These are phyloP conservation scores for Drosophila sulfurigaster DNA, from an alignment of 1,140 invertebrate species.

Conservation along the genomic window DNA sequence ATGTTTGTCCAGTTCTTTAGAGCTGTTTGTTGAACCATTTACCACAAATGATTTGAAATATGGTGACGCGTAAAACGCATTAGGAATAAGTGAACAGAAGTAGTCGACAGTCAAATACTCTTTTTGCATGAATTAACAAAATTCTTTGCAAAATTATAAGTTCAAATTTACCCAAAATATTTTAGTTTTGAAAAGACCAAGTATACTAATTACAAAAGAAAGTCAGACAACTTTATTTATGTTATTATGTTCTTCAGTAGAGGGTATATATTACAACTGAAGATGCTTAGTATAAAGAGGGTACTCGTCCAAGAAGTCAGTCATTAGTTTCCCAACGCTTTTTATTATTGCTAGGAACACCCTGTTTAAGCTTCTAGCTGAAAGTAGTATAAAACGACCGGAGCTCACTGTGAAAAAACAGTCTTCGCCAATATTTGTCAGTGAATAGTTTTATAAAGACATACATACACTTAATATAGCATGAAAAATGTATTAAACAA, in stretches of 20 bases:
- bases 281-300: not conserved
- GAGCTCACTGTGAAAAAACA: slow-evolving; percentile 28
- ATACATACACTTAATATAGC: too few species aligned
- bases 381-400: slow-evolving; percentile 57
- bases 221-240: too few species aligned
- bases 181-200: too few species aligned
- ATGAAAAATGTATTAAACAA: too few species aligned
- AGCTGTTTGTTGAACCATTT: slow-evolving; percentile 66
- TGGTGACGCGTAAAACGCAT: slow-evolving; percentile 68
- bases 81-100: not conserved
- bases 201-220: too few species aligned
- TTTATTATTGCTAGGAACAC: slow-evolving; percentile 35
- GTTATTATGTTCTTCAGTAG: not conserved
- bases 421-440: slow-evolving; percentile 39
- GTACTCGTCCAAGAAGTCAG: not conserved
- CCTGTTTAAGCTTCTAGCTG: slow-evolving; percentile 45
- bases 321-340: not conserved
- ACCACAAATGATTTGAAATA: slow-evolving; percentile 72
- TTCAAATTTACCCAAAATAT: not conserved
- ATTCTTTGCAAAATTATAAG: not conserved
- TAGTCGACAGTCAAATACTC: slow-evolving; percentile 13
- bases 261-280: slow-evolving; percentile 15
- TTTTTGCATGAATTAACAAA: not conserved
- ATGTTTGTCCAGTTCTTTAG: slow-evolving; percentile 29
- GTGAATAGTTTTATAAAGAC: slow-evolving; percentile 20